phyloP scores from a whole-genome alignment of 2,888 invertebrate species.

The Crocallis elinguaria region DNA sequence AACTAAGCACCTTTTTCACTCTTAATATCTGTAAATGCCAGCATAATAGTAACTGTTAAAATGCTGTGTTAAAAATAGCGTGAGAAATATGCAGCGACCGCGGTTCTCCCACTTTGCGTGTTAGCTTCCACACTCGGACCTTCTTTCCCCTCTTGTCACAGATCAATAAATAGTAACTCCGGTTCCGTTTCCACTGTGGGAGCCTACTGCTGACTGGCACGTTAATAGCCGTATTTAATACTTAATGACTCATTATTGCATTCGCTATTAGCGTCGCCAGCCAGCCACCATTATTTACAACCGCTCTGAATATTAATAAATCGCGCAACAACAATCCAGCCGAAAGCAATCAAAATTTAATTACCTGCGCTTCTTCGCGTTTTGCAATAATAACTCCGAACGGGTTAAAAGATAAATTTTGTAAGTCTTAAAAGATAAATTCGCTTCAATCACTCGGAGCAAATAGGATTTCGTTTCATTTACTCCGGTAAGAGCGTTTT shows the following conservation, averaged over 20 bases:
- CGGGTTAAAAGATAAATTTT: slow-evolving; percentile 74
- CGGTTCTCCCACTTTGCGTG: not conserved
- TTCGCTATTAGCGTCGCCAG: slow-evolving; percentile 67
- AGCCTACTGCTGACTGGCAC: slow-evolving; percentile 32
- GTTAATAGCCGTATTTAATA: slow-evolving; percentile 69
- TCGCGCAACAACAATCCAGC: slow-evolving; percentile 69
- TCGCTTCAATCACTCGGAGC: slow-evolving; percentile 81
- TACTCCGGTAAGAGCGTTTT: slow-evolving; percentile 81
- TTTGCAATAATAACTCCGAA: slow-evolving; percentile 57
- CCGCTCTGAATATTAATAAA: slow-evolving; percentile 73
- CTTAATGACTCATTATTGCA: slow-evolving; percentile 73
- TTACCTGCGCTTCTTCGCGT: slow-evolving; percentile 68
- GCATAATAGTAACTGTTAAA: too few species aligned
- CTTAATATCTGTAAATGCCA: too few species aligned
- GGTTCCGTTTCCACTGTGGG: slow-evolving; percentile 2
- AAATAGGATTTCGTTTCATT: slow-evolving; percentile 84
- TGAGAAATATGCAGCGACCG: slow-evolving; percentile 4
- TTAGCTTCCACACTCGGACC: not conserved
- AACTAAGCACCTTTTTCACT: too few species aligned
- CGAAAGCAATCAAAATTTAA: slow-evolving; percentile 77
- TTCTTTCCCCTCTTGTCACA: slow-evolving; percentile 7
- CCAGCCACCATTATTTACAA: slow-evolving; percentile 66
- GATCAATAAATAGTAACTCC: slow-evolving; percentile 2
- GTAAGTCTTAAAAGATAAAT: slow-evolving; percentile 82
- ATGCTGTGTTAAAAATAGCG: not conserved